A percentile compares a stretch with the other conserved stretches of the same genome.
Conservation (phyloP, 1,140 invertebrate species). For the Trichoplusia ni region DNA sequence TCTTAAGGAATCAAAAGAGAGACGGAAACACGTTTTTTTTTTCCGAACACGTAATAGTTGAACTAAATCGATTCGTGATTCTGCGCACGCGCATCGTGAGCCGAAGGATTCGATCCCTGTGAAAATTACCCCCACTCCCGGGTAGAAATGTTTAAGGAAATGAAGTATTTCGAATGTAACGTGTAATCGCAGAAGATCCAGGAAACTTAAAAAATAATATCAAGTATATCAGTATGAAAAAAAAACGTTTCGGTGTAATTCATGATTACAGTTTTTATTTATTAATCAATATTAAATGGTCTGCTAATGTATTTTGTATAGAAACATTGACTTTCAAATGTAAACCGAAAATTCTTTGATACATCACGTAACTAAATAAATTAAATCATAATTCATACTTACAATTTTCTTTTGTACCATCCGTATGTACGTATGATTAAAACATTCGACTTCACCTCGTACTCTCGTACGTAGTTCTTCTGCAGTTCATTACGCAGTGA, state of each 20-base stretch:
- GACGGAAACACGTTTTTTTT: constrained; percentile 8
- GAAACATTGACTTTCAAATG: too few relatives aligned
- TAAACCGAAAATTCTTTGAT: too few relatives aligned
- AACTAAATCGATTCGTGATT: constrained; percentile 42
- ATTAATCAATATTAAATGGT: too few relatives aligned
- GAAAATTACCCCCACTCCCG: constrained; percentile 21
- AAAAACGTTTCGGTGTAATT: too few relatives aligned
- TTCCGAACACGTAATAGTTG: constrained; percentile 16
- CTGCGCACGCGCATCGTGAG: constrained; percentile 36
- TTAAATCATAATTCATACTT: too few relatives aligned
- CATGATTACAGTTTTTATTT: too few relatives aligned
- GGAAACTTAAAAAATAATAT: not conserved
- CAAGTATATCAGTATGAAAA: too few relatives aligned
- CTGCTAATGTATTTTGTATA: too few relatives aligned
- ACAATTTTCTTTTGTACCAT: too few relatives aligned
- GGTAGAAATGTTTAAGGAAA: constrained; percentile 11
- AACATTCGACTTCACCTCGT: too few relatives aligned
- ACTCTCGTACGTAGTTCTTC: not conserved
- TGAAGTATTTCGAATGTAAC: not conserved
- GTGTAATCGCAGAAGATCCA: not conserved
- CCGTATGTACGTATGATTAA: too few relatives aligned
- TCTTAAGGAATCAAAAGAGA: not conserved
- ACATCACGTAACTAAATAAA: too few relatives aligned
- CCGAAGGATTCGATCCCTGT: constrained; percentile 24
- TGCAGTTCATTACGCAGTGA: not conserved